Conservation (phyloP, 2,113 vertebrate genomes). For the Candoia aspera region DNA sequence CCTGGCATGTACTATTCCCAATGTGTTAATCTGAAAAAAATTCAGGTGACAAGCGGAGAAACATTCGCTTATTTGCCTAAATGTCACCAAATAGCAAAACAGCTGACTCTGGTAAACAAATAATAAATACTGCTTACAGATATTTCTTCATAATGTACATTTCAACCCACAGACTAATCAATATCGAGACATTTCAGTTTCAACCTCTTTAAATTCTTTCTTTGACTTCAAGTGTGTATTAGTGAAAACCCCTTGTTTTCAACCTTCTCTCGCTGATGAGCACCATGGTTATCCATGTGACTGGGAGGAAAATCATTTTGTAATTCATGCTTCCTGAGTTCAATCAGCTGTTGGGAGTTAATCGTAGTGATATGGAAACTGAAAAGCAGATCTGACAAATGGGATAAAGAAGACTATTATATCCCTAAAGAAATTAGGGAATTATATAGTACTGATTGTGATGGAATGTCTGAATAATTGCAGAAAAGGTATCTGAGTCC, state of each 20-base stretch:
- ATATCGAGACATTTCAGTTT: no score
- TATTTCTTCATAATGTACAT: not conserved
- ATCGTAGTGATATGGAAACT: not conserved
- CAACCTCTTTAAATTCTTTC: no score
- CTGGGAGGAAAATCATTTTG: not conserved
- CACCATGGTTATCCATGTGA: not conserved
- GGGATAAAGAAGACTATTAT: not conserved
- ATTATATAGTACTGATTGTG: not conserved
- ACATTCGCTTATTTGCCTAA: not conserved
- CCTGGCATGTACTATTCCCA: not conserved
- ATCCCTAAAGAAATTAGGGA: not conserved
- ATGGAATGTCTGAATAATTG: no score
- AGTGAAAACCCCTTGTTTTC: not conserved
- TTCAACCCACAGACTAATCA: no score
- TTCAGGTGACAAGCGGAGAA: not conserved
- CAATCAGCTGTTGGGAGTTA: not conserved
- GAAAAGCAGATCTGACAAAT: not conserved
- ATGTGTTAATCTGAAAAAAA: not conserved
- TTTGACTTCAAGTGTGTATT: no score
- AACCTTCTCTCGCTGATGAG: not conserved
- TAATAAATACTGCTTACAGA: not conserved
- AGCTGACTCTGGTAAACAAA: not conserved
- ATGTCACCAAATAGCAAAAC: not conserved
- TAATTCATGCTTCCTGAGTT: not conserved
- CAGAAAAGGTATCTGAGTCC: no score